Evolutionary conservation across 2,888 invertebrate genomes (phyloP), one percentile per base, ranked within the genome.

Genomic region (Drosophila merina): DNA sequence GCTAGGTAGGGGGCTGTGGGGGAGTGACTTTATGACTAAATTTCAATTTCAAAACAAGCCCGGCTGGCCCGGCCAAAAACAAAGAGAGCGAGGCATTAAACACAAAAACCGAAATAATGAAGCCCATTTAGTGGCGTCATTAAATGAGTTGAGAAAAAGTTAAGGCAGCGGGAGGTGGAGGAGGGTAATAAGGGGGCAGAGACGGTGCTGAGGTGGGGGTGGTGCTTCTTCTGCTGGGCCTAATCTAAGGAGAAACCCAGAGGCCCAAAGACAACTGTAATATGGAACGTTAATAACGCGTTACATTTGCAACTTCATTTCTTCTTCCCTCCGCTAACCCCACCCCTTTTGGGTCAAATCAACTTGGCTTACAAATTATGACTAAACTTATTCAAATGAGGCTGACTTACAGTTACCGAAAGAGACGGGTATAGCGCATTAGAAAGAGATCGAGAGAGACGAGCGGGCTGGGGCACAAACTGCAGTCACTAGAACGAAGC

Each of bases 281-380:
- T 79, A 76, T 64, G 76, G 74, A 86, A 88, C 89, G 88, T 89
- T 88, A 88, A 88, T 89, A 87, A 89, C 87, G 83, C 86, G 85
- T 83, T 82, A 80, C 88, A 88, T 86, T 86, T 88, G 82, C 82
- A 85, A 83, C 82, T 87, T 86, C 86, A 85, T 86, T 77, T 75
- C 52, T 52, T 44, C 20, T 26, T 1, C 20, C 14, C 14, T 14
- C 14, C 14, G 14, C 14, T 14, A 14, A 20, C 31, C 26, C 31
- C 38, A 28, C 7, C 10, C 7, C 10, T 6, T n/a, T 12, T 6
- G 63, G 69, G 71, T 33, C 69, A 74, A 68, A 69, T 62, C 74
- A 74, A 63, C 51, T 73, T 75, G 64, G 85, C 82, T 79, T 79
- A 87, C 84, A 87, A 87, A 82, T 79, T 83, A 83, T 85, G 86